Base-by-base conservation (phyloP, 2,888 invertebrate species). In the Drosophila buzzatii region DNA sequence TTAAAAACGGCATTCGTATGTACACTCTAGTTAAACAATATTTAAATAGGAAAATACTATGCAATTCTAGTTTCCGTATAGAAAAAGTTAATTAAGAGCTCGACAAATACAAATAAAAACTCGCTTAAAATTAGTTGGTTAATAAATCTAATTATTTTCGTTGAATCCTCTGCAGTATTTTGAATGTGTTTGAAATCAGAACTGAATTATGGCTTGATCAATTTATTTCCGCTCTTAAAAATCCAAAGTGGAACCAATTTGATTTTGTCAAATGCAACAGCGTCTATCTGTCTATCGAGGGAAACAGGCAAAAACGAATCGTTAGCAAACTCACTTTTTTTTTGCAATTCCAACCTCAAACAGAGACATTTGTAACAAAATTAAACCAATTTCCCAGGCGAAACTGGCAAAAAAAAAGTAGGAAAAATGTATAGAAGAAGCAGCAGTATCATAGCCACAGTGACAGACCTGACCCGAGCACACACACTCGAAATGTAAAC, bases 351-450 rank as follows among this genome's bases (percentile, higher is more conserved):
- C 45, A 79, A 60, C 62, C 79, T 67, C 79, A 59, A 61, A 59
- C 56, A 49, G 63, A 62, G 70, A 76, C 76, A 76, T 76, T 77
- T 77, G 76, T 63, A 80, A 63, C 70, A 57, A 70, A 82, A 85
- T 82, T 74, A 73, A 88, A 82, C 78, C 85, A 82, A 82, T 84
- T 82, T 84, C 60, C 68, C 68, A 51, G 35, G 57, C 44, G 7
- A 37, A 37, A 37, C 37, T 6, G 37, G 37, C 37, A 39, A 63
- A 55, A 44, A 37, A 45, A 20, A 67, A 14, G n/a, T 27, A n/a
- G 14, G 27, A 31, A 18, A 41, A 57, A 16, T 44, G 56, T 9
- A 16, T 53, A 35, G 58, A 23, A 61, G 62, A 20, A 41, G 39
- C 45, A 41, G 39, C 45, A 27, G 70, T 77, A 77, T 80, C 80